Evolutionary conservation across 2,113 vertebrate species (phyloP), one percentile per base, ranked within the genome.

Genomic region (Nipponia nippon): DNA sequence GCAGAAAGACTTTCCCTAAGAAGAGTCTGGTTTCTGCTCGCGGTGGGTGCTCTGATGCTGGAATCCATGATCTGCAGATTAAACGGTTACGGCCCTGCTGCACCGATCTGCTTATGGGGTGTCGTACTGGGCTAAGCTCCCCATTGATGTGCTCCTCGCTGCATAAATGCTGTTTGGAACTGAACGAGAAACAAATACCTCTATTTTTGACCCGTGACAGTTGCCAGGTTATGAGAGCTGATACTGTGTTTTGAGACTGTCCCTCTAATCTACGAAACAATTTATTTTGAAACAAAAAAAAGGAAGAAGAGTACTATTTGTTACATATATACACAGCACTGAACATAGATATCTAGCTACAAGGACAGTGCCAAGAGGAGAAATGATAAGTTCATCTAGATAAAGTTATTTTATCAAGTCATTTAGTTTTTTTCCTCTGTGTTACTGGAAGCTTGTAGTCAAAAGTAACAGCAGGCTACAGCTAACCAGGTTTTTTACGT

Each of bases 401-500:
- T 61, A 26, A 62, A 40, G n/a, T 73, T n/a, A 47, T 38, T 36
- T 81, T 55, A 69, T 61, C 40, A 76, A 80, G 22, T 38, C 4
- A 40, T 46, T 40, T 63, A 23, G 11, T 30, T 81, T 69, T 62
- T 82, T 90, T 76, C 23, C 13, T 76, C 44, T n/a, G 14, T 1
- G 0, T 76, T 76, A 90, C 29, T 40, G n/a, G 46, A 59, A 89
- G 72, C 34, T 13, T 40, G 25, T 18, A 44, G 29, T 52, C 17
- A 76, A 56, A 81, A 76, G 10, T 81, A 63, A 63, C 16, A 58
- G 42, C 19, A 46, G 40, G 25, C 73, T 69, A 32, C 38, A 61
- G 46, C 30, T 82, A 47, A 77, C 7, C 0, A 0, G 30, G 59
- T 47, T 20, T 44, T 80, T 55, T 42, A 47, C 1, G 0, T 67